Evolutionary conservation across 2,797 vertebrate genomes (phyloP), one percentile per base, ranked within the genome.

Genomic region (Lithobates sylvaticus): DNA sequence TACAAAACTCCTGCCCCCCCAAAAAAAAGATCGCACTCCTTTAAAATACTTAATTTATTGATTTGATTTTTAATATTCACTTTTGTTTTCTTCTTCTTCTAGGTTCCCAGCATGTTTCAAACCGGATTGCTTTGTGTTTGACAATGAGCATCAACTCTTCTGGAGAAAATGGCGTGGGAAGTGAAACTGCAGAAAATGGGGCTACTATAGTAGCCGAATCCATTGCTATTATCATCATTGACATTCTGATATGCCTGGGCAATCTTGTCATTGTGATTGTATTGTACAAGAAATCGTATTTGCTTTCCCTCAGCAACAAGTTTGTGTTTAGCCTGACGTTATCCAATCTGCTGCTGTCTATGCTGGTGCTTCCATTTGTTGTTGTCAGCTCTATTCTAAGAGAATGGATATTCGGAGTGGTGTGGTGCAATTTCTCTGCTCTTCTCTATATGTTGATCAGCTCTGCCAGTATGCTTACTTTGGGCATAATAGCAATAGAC

Each of bases 341-440:
- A 64, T 99, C 98, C 91, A 99, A 99, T 93, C 93, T 99, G 84
- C 93, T 99, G 2, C 94, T 99, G 44, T 98, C 98, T 0, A 90
- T 97, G 75, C 91, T 99, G 90, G 98, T 98, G 87, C 94, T 99
- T 77, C 98, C 98, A 0, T 99, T 99, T 0, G 98, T 99, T 83
- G 96, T 95, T 3, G 97, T 97, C 26, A 99, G 97, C 93, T 97
- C 97, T 0, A 95, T 95, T 8, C 94, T 93, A 88, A 93, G 96
- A 81, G 97, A 97, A 92, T 99, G 98, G 98, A 94, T 98, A 90
- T 99, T 99, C 0, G 98, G 98, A 0, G 97, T 99, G 8, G 98
- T 99, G 88, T 99, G 98, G 98, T 99, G 98, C 94, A 98, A 99
- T 93, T 98, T 99, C 91, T 99, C 97, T 0, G 98, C 97, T 47